Base-by-base conservation (phyloP, 2,888 invertebrate genomes). In the Nephrotoma flavescens region DNA sequence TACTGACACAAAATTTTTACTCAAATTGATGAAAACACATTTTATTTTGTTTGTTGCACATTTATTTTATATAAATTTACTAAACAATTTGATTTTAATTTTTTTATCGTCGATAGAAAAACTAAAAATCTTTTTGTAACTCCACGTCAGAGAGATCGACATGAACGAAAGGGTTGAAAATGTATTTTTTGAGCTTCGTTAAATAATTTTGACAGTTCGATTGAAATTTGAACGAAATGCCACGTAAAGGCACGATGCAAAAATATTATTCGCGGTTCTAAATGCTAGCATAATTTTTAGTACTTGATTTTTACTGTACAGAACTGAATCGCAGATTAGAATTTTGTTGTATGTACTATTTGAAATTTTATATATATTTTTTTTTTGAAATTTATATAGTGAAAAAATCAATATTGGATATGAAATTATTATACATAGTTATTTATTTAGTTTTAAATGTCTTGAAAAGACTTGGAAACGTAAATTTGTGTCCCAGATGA, bases 141-240 rank as follows among this genome's bases (percentile, higher is more conserved):
- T 71, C 84, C 84, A 84, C 84, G 84, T 84, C 84, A 84, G 84
- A 84, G n/a, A 42, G 84, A 84, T 42, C 41, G 84, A 84, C 84
- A 84, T 84, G 84, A 84, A 84, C 84, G 84, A 84, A 84, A 84
- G 84, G 84, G 84, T 84, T 84, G 84, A 84, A 84, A 84, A 42
- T 84, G n/a, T 12, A 84, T 12, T 84, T 83, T 84, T 84, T 41
- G 71, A 71, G 9, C 19, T 71, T 71, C 71, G 71, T 71, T 71
- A 31, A 57, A 7, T 41, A 42, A 42, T 84, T 84, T 84, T 84
- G 84, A 84, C 84, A 84, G 15, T 4, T 84, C 42, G 41, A 42
- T 84, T n/a, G 11, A 84, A 15, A 84, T 84, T 84, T 31, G 42
- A 42, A 84, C 84, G 84, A 84, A 83, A 84, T 84, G 84, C 84